These are phyloP conservation scores for Dynastes tityus DNA, from an alignment of 2,888 invertebrate genomes.

Conservation along the genomic window DNA sequence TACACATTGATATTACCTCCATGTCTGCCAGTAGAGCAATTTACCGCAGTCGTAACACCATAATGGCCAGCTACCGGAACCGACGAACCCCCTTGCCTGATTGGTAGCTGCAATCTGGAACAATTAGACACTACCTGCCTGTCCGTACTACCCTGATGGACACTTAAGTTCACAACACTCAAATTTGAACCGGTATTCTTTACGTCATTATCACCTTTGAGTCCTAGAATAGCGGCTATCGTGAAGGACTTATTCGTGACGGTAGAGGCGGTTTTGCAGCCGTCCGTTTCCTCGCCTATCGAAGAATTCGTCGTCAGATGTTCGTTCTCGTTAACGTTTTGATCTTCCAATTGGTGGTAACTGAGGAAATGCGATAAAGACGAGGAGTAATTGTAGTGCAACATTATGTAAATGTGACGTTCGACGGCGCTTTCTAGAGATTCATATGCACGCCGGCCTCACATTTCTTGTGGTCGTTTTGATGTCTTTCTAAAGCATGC, in stretches of 20 bases:
- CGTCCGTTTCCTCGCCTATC: conserved; percentile 66
- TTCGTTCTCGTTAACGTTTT: conserved; percentile 62
- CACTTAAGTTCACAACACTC: conserved; percentile 73
- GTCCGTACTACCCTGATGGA: conserved; percentile 66
- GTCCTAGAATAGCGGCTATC: conserved; percentile 89
- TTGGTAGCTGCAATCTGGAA: conserved; percentile 66
- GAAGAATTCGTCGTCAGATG: conserved; percentile 60
- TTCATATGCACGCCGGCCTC: not conserved
- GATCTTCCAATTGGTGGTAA: conserved; percentile 67
- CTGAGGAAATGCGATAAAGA: conserved; percentile 67
- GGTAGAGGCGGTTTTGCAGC: conserved; percentile 64
- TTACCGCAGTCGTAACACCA: conserved; percentile 58
- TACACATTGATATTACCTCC: conserved; percentile 52
- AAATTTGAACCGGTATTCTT: conserved; percentile 60
- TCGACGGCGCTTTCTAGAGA: conserved; percentile 8
- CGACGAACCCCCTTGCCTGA: conserved; percentile 61
- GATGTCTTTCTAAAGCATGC: conserved; percentile 11
- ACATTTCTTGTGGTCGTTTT: conserved; percentile 37
- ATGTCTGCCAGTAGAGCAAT: conserved; percentile 55
- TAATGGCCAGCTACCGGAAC: conserved; percentile 62
- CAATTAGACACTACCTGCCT: conserved; percentile 64
- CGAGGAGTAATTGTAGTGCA: conserved; percentile 69
- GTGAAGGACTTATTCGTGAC: conserved; percentile 79
- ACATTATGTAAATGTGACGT: conserved; percentile 60
- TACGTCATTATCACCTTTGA: conserved; percentile 70